phyloP scores from a whole-genome alignment of 2,113 vertebrate genomes.

The Gallinago undulata region DNA sequence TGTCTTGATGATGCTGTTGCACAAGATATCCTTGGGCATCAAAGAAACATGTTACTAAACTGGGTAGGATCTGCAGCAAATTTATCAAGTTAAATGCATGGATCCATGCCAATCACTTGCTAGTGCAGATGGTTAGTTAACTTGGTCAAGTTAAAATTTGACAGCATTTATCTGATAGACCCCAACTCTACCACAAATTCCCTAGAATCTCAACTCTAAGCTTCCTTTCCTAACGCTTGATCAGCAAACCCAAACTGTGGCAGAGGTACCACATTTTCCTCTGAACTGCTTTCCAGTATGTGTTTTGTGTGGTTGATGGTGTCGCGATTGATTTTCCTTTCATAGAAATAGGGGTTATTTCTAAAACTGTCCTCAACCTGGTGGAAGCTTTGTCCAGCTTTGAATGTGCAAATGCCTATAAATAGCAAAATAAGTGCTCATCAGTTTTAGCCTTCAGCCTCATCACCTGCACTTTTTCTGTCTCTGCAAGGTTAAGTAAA shows the following conservation, averaged over 20 bases:
- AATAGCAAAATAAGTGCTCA: neutral
- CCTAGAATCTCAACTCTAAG: neutral
- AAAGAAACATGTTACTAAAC: conserved; percentile 36
- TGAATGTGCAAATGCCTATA: neutral
- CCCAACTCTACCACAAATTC: conserved; percentile 36
- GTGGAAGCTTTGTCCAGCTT: neutral
- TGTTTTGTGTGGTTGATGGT: conserved; percentile 29
- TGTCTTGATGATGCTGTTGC: conserved; percentile 22
- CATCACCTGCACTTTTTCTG: neutral
- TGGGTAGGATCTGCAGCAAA: conserved; percentile 34
- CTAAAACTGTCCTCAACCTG: conserved; percentile 16
- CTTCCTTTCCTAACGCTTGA: neutral
- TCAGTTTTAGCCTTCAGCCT: neutral
- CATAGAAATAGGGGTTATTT: neutral
- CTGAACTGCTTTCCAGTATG: neutral
- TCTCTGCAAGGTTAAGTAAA: neutral
- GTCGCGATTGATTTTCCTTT: neutral
- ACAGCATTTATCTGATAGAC: conserved; percentile 41
- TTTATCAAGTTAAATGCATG: conserved; percentile 27
- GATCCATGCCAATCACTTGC: conserved; percentile 27
- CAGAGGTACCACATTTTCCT: neutral
- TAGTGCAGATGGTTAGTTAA: conserved; percentile 44
- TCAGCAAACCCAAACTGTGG: conserved; percentile 16
- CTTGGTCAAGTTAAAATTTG: conserved; percentile 30
- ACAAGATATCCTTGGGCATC: neutral